Evolutionary conservation across 2,888 invertebrate genomes (phyloP).

Genomic region (Prosapia bicincta): DNA sequence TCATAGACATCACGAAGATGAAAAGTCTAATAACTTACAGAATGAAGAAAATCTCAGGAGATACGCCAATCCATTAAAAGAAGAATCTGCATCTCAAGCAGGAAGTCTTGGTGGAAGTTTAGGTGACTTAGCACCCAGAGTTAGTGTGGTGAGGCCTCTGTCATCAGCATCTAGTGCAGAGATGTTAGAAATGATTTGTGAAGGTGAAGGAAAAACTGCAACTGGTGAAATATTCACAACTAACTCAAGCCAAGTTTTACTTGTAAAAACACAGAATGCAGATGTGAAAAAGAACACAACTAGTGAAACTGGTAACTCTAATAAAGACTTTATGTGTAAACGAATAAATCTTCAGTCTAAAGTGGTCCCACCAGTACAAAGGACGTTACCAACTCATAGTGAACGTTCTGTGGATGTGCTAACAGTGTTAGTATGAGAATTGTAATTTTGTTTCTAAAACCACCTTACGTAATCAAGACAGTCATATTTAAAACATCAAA

Average conservation of each 20-base stretch:
- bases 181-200: conserved; percentile 60
- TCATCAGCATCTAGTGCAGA: conserved; percentile 53
- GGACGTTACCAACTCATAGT: conserved; percentile 35
- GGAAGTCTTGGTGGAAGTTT: conserved; percentile 34
- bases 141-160: conserved; percentile 50
- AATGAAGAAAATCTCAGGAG: conserved; percentile 86
- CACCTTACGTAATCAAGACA: background rate
- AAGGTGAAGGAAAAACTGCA: conserved; percentile 47
- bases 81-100: conserved; percentile 39
- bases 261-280: conserved; percentile 81
- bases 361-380: conserved; percentile 35
- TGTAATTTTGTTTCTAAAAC: conserved; percentile 3
- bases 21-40: conserved; percentile 87
- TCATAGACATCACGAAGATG: conserved; percentile 62
- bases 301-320: conserved; percentile 55
- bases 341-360: conserved; percentile 55
- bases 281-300: conserved; percentile 65
- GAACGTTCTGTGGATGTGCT: conserved; percentile 33
- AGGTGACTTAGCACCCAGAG: conserved; percentile 39
- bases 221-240: conserved; percentile 12
- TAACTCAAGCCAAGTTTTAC: conserved; percentile 56
- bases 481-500: background rate
- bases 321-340: conserved; percentile 75
- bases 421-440: conserved; percentile 35
- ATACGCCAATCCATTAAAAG: conserved; percentile 75